A percentile compares a stretch with the other conserved stretches of the same genome.
These are phyloP conservation scores for Exocentrus adspersus DNA, from an alignment of 2,888 invertebrate genomes.

Conservation along the genomic window DNA sequence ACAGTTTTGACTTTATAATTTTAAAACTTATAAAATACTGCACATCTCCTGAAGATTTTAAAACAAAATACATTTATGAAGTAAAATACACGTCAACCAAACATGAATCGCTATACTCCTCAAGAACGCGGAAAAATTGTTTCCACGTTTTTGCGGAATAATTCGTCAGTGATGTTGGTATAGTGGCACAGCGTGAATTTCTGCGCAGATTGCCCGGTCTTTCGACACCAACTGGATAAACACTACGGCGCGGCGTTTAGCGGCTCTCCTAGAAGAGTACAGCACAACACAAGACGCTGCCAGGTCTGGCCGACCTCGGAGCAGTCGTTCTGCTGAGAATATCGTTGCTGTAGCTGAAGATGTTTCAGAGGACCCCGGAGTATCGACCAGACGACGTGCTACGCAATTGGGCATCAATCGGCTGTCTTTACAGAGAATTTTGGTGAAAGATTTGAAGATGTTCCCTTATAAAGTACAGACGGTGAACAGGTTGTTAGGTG, in stretches of 20 bases:
- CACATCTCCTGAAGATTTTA: too few species aligned
- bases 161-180: slow-evolving; percentile 27
- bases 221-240: slow-evolving; percentile 29
- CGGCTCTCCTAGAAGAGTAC: slow-evolving; percentile 20
- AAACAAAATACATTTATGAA: slow-evolving; percentile 21
- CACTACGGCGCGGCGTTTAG: slow-evolving; percentile 29
- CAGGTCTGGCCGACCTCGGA: slow-evolving; percentile 21
- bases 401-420: slow-evolving; percentile 27
- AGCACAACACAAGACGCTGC: slow-evolving; percentile 15
- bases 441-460: slow-evolving; percentile 31
- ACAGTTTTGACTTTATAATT: too few species aligned
- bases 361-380: slow-evolving; percentile 26
- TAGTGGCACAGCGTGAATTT: slow-evolving; percentile 38
- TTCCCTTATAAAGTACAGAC: slow-evolving; percentile 38
- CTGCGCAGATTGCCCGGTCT: slow-evolving; percentile 31
- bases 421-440: slow-evolving; percentile 22
- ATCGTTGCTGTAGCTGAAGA: slow-evolving; percentile 38
- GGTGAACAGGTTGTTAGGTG: slow-evolving; percentile 26
- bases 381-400: slow-evolving; percentile 33
- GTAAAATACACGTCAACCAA: slow-evolving; percentile 11
- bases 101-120: slow-evolving; percentile 16
- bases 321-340: slow-evolving; percentile 29
- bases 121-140: slow-evolving; percentile 22
- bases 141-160: slow-evolving; percentile 1
- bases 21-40: too few species aligned